Evolutionary conservation across 2,113 vertebrate species (phyloP).

Genomic region (Otolemur garnettii): DNA sequence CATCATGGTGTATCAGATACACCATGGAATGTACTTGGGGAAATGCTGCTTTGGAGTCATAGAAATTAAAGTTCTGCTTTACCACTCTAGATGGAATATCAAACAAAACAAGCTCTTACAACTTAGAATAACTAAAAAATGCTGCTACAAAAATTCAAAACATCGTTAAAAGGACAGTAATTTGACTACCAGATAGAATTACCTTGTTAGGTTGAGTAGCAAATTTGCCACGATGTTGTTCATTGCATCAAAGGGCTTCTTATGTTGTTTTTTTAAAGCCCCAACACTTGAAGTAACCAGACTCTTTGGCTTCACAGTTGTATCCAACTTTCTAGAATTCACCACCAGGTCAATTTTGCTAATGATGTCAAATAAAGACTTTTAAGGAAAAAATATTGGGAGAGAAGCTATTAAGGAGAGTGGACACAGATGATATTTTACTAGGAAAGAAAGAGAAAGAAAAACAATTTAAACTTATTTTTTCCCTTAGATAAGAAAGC

Average conservation of each 20-base stretch:
- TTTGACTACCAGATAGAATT: slow-evolving; percentile 43
- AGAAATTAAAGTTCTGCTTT: slow-evolving; percentile 52
- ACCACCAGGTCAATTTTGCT: slow-evolving; percentile 94
- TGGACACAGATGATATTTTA: background rate
- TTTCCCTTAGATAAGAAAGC: slow-evolving; percentile 34
- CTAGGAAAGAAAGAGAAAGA: slow-evolving; percentile 47
- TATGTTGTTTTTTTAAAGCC: slow-evolving; percentile 79
- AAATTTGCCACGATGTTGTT: slow-evolving; percentile 98
- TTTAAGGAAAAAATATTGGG: slow-evolving; percentile 62
- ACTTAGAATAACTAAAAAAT: slow-evolving; percentile 10
- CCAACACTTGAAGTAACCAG: slow-evolving; percentile 90
- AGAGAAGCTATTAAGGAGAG: slow-evolving; percentile 69
- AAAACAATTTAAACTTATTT: slow-evolving; percentile 47
- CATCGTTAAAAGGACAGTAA: background rate
- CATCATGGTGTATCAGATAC: too few species aligned
- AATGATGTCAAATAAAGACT: slow-evolving; percentile 97
- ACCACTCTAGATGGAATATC: background rate
- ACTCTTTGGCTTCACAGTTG: slow-evolving; percentile 89
- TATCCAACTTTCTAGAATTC: slow-evolving; percentile 88
- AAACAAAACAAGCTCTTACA: background rate
- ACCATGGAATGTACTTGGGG: background rate
- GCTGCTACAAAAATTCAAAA: background rate
- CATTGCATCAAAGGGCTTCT: slow-evolving; percentile 97
- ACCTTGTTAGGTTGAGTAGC: slow-evolving; percentile 97
- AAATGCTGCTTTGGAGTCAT: background rate